Conservation (phyloP, 2,888 invertebrate species). For the Gibbula magus region DNA sequence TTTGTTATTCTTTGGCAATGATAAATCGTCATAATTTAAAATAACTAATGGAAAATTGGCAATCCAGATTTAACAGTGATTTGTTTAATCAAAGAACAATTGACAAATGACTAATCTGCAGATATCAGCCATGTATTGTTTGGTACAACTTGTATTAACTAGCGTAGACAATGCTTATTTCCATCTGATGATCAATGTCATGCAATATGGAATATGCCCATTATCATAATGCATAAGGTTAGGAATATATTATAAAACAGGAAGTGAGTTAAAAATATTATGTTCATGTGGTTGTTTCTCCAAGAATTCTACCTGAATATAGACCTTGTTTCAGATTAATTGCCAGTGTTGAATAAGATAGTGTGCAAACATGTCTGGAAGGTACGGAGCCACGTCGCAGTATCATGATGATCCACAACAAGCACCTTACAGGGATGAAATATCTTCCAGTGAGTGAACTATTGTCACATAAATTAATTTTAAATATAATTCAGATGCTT, state of each 20-base stretch:
- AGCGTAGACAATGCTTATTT: too few relatives aligned
- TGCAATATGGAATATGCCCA: too few relatives aligned
- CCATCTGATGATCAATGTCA: too few relatives aligned
- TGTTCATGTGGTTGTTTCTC: background rate
- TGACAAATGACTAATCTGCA: too few relatives aligned
- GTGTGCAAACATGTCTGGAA: background rate
- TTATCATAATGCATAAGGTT: background rate
- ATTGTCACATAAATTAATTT: slow-evolving; percentile 5
- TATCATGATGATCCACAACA: background rate
- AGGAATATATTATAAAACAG: background rate
- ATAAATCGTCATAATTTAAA: background rate
- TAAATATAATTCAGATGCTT: too few relatives aligned
- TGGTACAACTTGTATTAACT: too few relatives aligned
- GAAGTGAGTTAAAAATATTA: background rate
- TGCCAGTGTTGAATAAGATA: background rate
- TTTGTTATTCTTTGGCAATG: too few relatives aligned
- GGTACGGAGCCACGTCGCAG: background rate
- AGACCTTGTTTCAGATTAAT: background rate
- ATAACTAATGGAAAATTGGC: too few relatives aligned
- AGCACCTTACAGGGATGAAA: background rate
- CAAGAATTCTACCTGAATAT: background rate
- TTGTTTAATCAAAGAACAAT: too few relatives aligned
- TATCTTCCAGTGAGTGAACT: background rate
- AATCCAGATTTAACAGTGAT: too few relatives aligned
- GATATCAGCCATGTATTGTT: too few relatives aligned